Evolutionary conservation across 2,888 invertebrate species (phyloP).

Genomic region (Carabus problematicus): DNA sequence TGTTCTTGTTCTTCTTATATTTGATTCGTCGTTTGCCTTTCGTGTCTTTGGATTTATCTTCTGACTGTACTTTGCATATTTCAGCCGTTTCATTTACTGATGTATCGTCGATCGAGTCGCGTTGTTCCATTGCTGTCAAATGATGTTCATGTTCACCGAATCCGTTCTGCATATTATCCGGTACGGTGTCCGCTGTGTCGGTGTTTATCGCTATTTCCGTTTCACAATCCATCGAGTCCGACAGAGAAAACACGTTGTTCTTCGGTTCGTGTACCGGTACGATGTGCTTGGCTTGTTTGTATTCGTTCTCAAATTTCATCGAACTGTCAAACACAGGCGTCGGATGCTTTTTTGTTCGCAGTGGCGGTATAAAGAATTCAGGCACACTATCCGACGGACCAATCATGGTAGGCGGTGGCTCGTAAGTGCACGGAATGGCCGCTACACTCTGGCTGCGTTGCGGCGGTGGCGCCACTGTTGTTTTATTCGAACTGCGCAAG

Average conservation of each 20-base stretch:
- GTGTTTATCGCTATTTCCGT: background rate
- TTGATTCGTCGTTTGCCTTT: slow-evolving; percentile 28
- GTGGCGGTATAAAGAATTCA: slow-evolving; percentile 42
- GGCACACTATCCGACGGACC: slow-evolving; percentile 30
- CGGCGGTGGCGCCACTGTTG: slow-evolving; percentile 1
- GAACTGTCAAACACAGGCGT: slow-evolving; percentile 10
- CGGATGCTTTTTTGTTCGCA: slow-evolving; percentile 33
- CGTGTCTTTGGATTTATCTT: slow-evolving; percentile 36
- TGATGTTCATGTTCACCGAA: background rate
- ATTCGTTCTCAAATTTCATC: slow-evolving; percentile 31
- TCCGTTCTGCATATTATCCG: slow-evolving; percentile 5
- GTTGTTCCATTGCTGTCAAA: no score
- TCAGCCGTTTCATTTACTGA: slow-evolving; percentile 16
- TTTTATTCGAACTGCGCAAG: slow-evolving; percentile 49
- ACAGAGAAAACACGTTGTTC: slow-evolving; percentile 11
- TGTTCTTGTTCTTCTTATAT: slow-evolving; percentile 24
- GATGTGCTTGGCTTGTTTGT: slow-evolving; percentile 24
- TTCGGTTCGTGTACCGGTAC: slow-evolving; percentile 29
- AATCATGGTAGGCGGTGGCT: background rate
- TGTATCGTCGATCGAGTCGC: no score
- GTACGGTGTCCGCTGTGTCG: slow-evolving; percentile 5
- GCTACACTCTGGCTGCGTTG: slow-evolving; percentile 36
- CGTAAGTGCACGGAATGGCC: slow-evolving; percentile 32
- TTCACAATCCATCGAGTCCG: slow-evolving; percentile 6
- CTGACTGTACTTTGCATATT: slow-evolving; percentile 18